Base-by-base conservation (phyloP, 2,113 vertebrate genomes). In the Ranitomeya imitator region DNA sequence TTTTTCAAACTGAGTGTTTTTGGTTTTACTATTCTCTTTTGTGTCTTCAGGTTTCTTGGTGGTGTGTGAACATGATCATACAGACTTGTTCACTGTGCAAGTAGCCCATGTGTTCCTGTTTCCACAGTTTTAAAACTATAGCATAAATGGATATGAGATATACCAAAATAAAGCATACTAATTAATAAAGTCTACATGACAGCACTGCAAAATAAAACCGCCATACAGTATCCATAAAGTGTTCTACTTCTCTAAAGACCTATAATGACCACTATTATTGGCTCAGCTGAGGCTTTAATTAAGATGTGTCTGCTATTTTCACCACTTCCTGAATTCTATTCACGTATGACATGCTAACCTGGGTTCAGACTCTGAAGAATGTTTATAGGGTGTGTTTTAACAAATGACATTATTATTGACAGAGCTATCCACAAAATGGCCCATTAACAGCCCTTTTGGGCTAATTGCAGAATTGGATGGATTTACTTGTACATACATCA, bases 301-400 rank as follows among this genome's bases (percentile, higher is more conserved):
- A 60, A 23, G 63, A 61, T 77, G 67, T 60, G 83, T 78, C 31
- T 67, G 45, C 45, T 52, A 16, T 52, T 86, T 65, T 16, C 7
- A 78, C 45, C 7, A 78, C 37, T 54, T 79, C 60, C 59, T 86
- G 76, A n/a, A 65, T 79, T 86, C 57, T 19, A n/a, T 16, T 60
- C 37, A 79, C 8, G 31, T 79, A 79, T 78, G 73, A 86, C 84
- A 86, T n/a, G 77, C 21, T 51, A 78, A 45, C 55, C 31, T 10
- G 26, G 26, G 55, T 10, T 13, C 57, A 79, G 74, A 26, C 31
- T 37, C 57, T 10, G 16, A 86, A 54, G 60, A 78, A 86, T 78
- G n/a, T 77, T 86, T 79, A 86, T 79, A 67, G 85, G 37, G 85
- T 79, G 85, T 15, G 12, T 23, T 55, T 54, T 79, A 67, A 86